Conservation (phyloP, 1,140 invertebrate species). For the Pogonus chalceus region DNA sequence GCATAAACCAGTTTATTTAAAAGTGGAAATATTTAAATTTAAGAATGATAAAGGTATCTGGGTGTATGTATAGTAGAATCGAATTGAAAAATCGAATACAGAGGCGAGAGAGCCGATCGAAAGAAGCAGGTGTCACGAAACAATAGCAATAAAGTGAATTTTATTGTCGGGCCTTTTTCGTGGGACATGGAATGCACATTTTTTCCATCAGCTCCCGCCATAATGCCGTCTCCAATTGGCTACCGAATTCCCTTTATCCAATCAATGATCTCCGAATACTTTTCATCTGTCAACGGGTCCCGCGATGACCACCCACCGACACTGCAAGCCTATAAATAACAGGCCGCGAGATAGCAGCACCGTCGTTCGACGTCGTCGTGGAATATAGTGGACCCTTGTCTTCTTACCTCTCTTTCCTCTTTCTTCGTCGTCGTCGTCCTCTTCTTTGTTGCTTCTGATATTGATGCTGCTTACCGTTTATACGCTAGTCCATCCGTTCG, state of each 20-base stretch:
- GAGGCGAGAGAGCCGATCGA: no score
- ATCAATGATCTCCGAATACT: slow-evolving; percentile 30
- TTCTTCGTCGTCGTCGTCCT: no score
- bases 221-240: slow-evolving; percentile 25
- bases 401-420: no score
- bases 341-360: slow-evolving; percentile 10
- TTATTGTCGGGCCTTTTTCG: background rate
- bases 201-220: slow-evolving; percentile 7
- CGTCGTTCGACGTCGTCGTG: background rate
- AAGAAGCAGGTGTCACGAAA: background rate
- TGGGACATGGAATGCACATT: slow-evolving; percentile 8
- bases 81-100: no score
- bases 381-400: no score
- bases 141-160: background rate
- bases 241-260: slow-evolving; percentile 31
- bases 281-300: slow-evolving; percentile 30
- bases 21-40: no score
- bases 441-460: no score
- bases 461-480: no score
- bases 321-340: slow-evolving; percentile 29
- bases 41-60: no score
- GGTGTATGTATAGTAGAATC: no score
- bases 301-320: slow-evolving; percentile 27
- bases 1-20: no score
- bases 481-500: no score